Evolutionary conservation across 2,113 vertebrate species (phyloP).

Genomic region (Spea bombifrons): DNA sequence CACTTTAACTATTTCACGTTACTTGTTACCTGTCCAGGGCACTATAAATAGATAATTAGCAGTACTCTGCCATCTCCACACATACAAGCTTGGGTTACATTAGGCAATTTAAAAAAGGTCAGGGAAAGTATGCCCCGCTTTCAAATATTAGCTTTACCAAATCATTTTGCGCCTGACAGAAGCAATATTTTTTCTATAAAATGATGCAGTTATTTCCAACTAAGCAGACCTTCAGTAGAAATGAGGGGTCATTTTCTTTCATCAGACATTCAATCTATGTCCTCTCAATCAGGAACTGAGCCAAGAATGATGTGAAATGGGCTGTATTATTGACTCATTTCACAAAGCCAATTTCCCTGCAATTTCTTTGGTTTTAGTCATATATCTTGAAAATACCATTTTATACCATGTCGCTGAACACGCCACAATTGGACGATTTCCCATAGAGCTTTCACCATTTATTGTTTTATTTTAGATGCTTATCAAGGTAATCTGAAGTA

Average conservation of each 20-base stretch:
- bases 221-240: slow-evolving; percentile 20
- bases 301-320: slow-evolving; percentile 25
- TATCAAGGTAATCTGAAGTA: slow-evolving; percentile 30
- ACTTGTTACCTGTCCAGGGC: no score
- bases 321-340: slow-evolving; percentile 32
- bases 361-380: slow-evolving; percentile 5
- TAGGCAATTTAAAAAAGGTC: no score
- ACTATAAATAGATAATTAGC: no score
- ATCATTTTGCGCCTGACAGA: background rate
- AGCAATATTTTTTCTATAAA: slow-evolving; percentile 28
- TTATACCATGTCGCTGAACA: slow-evolving; percentile 13
- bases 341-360: slow-evolving; percentile 10
- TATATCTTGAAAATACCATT: slow-evolving; percentile 24
- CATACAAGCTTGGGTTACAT: no score
- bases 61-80: no score
- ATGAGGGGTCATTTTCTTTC: slow-evolving; percentile 30
- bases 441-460: slow-evolving; percentile 9
- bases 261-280: slow-evolving; percentile 35
- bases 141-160: background rate
- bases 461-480: slow-evolving; percentile 26
- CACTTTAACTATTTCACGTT: no score
- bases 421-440: background rate
- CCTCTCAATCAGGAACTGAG: slow-evolving; percentile 30
- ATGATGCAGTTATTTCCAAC: slow-evolving; percentile 15
- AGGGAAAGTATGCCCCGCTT: background rate